Base-by-base conservation (phyloP, 2,113 vertebrate species). In the Odontesthes bonariensis region DNA sequence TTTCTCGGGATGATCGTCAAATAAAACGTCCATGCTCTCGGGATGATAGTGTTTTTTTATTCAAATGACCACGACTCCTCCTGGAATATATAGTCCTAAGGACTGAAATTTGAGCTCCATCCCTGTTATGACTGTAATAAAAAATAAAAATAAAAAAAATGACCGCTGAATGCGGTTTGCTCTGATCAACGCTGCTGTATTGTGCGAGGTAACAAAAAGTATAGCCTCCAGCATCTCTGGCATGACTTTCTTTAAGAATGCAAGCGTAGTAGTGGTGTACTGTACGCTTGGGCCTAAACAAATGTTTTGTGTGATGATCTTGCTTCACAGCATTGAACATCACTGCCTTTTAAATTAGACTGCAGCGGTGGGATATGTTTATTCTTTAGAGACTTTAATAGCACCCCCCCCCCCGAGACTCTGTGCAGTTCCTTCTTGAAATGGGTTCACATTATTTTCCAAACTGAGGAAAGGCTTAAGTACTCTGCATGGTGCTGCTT, bases 151-250 rank as follows among this genome's bases (percentile, higher is more conserved):
- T 27, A 27, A 27, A 27, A 27, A 27, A 27, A 62, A 75, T 67
- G 14, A 46, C 52, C 57, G 7, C 7, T 38, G 35, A 38, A 40
- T 77, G 47, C 17, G 31, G 54, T 58, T 81, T 69, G 57, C 40
- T 81, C 13, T 61, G 67, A 42, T 20, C 20, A 51, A 47, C 33
- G 23, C 14, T 9, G 20, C 44, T 63, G 53, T 51, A 23, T 44
- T 59, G 35, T 66, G 63, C 35, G 3, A 9, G 66, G 22, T 55
- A 19, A 73, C 70, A 16, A 61, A 75, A 64, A 71, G 31, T 31
- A 23, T 61, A 42, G 73, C 65, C 65, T 77, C 23, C 31, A 67
- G 51, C 55, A 49, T 49, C 46, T 49, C 42, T 44, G 42, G 42
- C 16, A 14, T 1, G 35, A 14, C 13, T 44, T 44, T 4, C 9